Base-by-base conservation (phyloP, 2,797 vertebrate genomes). In the Squalus acanthias region DNA sequence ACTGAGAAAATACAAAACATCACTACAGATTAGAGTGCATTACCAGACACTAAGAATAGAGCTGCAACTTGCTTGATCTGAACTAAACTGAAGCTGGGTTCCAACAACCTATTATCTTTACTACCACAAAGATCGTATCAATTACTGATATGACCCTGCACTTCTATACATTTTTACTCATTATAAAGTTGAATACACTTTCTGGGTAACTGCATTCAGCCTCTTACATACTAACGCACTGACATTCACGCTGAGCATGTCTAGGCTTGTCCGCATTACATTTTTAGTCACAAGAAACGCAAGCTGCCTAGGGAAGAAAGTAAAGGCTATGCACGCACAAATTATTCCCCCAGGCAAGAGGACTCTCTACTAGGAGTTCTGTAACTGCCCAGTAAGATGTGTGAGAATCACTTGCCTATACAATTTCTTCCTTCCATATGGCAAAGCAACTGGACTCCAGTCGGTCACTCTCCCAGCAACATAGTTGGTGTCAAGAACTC, bases 41-140 rank as follows among this genome's bases (percentile, higher is more conserved):
- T 12, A 39, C 17, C 69, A 46, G 9, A n/a, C 89, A 92, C 13
- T 46, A 29, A 69, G 92, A 70, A 22, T 12, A 94, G 60, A 89
- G 7, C 13, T 13, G 26, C 12, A 13, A 57, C 24, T 33, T 60
- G 87, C 50, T 15, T 89, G 50, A 39, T 50, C 39, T 50, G 82
- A 92, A 92, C 79, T 57, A 91, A 57, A 57, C 89, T 92, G 26
- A 92, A 70, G 33, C 39, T 39, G 65, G n/a, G 20, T 67, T 94
- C n/a, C 39, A 89, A 94, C 63, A 94, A 29, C 65, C 63, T 69
- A 94, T 70, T 57, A 89, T 60, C 57, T 70, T 69, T 46, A n/a
- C 17, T 67, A 69, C 65, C 65, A 94, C 65, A 93, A 67, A 93
- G 91, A 93, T 93, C n/a, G 69, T 46, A 67, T 93, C 91, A 94